These are phyloP conservation scores for Diachasma alloeum DNA, from an alignment of 1,140 invertebrate genomes.

Conservation along the genomic window DNA sequence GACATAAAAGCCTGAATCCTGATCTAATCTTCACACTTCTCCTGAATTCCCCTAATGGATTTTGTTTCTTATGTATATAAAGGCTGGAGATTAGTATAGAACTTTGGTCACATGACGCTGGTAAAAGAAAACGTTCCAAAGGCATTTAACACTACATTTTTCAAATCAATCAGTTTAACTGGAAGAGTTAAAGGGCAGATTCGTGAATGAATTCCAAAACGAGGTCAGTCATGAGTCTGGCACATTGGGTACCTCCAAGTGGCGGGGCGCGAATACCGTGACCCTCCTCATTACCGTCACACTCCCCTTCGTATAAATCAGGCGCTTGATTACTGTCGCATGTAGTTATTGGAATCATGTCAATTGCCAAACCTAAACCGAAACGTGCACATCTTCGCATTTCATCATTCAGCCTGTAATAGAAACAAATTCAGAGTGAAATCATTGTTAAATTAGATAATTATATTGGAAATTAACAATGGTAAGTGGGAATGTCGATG, in stretches of 20 bases:
- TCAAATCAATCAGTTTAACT: slow-evolving; percentile 1
- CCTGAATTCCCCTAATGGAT: too few relatives aligned
- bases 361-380: slow-evolving; percentile 73
- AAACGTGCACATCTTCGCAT: slow-evolving; percentile 72
- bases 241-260: slow-evolving; percentile 53
- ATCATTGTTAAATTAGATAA: not conserved
- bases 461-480: not conserved
- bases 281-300: slow-evolving; percentile 40
- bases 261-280: slow-evolving; percentile 44
- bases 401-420: slow-evolving; percentile 69
- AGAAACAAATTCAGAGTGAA: not conserved
- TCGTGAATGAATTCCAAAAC: slow-evolving; percentile 58
- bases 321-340: slow-evolving; percentile 76
- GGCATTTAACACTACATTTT: not conserved
- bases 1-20: too few relatives aligned
- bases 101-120: too few relatives aligned
- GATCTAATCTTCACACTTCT: too few relatives aligned
- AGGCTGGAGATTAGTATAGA: too few relatives aligned
- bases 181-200: slow-evolving; percentile 47
- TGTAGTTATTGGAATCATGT: slow-evolving; percentile 77
- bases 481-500: too few relatives aligned
- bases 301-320: slow-evolving; percentile 71
- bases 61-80: too few relatives aligned
- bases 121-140: too few relatives aligned
- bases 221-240: slow-evolving; percentile 60